Percentiles rank a stretch among this genome's conserved stretches.
These are phyloP conservation scores for Rhodophaea formosa DNA, from an alignment of 2,888 invertebrate species.

Conservation along the genomic window DNA sequence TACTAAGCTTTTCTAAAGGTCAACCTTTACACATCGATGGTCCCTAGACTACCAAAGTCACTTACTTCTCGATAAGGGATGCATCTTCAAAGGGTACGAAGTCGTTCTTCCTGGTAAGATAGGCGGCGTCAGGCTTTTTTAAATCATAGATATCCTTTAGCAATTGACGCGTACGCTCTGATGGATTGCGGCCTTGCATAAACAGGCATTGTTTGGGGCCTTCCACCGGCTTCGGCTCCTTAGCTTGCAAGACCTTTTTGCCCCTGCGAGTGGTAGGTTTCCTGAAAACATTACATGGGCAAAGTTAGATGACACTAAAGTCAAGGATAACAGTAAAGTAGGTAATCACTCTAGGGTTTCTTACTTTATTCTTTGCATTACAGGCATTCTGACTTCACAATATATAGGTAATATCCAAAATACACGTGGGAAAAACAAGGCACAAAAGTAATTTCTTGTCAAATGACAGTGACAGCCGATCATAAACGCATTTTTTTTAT, in stretches of 20 bases:
- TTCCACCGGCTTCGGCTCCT: conserved; percentile 94
- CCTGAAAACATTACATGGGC: conserved; percentile 72
- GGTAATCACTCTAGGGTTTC: background rate
- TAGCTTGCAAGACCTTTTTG: conserved; percentile 89
- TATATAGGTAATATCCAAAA: no score
- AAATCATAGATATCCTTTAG: conserved; percentile 93
- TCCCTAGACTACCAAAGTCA: conserved; percentile 16
- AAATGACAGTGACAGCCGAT: background rate
- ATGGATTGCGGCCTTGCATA: conserved; percentile 91
- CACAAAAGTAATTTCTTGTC: no score
- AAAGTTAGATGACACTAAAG: conserved; percentile 1
- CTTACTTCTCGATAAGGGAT: conserved; percentile 88
- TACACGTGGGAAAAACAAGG: conserved; percentile 18
- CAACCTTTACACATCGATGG: no score
- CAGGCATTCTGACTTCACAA: conserved; percentile 52
- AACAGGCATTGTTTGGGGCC: conserved; percentile 92
- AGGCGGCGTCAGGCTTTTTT: conserved; percentile 91
- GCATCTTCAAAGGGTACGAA: conserved; percentile 96
- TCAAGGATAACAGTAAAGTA: background rate
- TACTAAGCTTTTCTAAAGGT: no score
- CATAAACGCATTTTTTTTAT: no score
- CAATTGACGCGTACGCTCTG: conserved; percentile 84
- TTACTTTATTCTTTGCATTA: conserved; percentile 71
- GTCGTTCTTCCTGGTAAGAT: conserved; percentile 90
- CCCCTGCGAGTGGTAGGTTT: conserved; percentile 95